phyloP scores from a whole-genome alignment of 1,140 invertebrate genomes.

The Ladona fulva region DNA sequence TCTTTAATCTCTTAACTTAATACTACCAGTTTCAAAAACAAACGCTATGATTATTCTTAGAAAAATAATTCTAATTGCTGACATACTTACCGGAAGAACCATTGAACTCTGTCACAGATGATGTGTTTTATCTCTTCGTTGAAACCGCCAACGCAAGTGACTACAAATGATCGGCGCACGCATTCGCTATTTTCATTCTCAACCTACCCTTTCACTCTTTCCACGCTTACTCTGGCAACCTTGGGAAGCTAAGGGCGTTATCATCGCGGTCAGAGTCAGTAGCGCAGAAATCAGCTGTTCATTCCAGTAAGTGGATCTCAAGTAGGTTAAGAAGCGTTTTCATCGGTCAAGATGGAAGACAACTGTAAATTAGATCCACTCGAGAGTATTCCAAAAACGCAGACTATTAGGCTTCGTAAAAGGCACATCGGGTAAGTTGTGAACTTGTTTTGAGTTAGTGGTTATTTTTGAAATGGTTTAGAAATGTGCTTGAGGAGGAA shows the following conservation, averaged over 20 bases:
- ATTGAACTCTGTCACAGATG: no score
- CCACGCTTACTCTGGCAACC: background rate
- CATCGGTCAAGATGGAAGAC: background rate
- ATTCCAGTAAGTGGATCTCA: background rate
- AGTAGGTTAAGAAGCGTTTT: background rate
- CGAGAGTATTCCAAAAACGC: background rate
- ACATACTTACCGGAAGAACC: no score
- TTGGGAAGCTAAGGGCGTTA: background rate
- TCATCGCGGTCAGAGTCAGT: background rate
- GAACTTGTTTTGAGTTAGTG: no score
- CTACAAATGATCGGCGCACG: background rate
- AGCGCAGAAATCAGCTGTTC: conserved; percentile 7
- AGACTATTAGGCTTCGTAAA: background rate
- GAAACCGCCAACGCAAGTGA: no score
- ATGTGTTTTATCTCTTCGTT: no score
- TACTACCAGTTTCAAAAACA: no score
- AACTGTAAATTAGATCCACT: background rate
- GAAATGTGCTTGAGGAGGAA: no score
- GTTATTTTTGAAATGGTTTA: no score
- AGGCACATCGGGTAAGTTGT: conserved; percentile 1
- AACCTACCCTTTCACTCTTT: background rate
- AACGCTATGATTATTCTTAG: no score
- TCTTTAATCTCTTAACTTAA: no score
- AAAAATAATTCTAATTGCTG: no score
- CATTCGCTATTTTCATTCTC: background rate